phyloP scores from a whole-genome alignment of 1,140 invertebrate species.

The Drosophila bocqueti region DNA sequence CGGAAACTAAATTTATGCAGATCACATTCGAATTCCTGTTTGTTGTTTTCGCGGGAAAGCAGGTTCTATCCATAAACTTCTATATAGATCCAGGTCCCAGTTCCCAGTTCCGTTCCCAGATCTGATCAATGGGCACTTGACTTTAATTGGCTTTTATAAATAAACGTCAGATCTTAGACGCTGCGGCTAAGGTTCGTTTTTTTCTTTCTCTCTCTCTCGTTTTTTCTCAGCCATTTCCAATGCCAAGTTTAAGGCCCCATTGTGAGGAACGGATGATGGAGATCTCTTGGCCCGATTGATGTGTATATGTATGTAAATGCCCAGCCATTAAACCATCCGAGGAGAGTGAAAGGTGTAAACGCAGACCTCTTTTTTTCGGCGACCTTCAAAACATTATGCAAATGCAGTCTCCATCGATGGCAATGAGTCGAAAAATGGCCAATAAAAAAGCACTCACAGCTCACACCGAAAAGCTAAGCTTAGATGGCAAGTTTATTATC shows the following conservation, averaged over 20 bases:
- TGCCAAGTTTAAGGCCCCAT: conserved; percentile 70
- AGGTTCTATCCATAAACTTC: conserved; percentile 30
- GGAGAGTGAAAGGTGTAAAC: conserved; percentile 72
- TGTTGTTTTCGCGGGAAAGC: conserved; percentile 40
- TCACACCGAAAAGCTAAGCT: conserved; percentile 32
- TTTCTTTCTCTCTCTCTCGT: background rate
- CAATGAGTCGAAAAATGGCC: conserved; percentile 52
- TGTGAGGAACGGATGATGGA: conserved; percentile 11
- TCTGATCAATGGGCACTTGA: conserved; percentile 44
- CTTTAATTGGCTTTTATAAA: conserved; percentile 46
- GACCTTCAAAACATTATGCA: conserved; percentile 73
- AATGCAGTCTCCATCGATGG: conserved; percentile 62
- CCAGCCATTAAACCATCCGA: conserved; percentile 27
- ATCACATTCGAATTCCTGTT: conserved; percentile 45
- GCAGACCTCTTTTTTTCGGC: conserved; percentile 52
- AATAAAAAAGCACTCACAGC: conserved; percentile 37
- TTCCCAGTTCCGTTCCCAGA: conserved; percentile 49
- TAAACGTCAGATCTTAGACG: conserved; percentile 11
- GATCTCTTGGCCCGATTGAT: conserved; percentile 44
- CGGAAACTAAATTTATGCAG: conserved; percentile 36
- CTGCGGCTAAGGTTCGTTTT: background rate
- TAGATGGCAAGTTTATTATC: conserved; percentile 51
- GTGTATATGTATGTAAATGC: conserved; percentile 41
- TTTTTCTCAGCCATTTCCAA: conserved; percentile 42
- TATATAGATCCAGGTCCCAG: conserved; percentile 26